These are phyloP conservation scores for Papilio polyxenes DNA, from an alignment of 1,140 invertebrate species.

Conservation along the genomic window DNA sequence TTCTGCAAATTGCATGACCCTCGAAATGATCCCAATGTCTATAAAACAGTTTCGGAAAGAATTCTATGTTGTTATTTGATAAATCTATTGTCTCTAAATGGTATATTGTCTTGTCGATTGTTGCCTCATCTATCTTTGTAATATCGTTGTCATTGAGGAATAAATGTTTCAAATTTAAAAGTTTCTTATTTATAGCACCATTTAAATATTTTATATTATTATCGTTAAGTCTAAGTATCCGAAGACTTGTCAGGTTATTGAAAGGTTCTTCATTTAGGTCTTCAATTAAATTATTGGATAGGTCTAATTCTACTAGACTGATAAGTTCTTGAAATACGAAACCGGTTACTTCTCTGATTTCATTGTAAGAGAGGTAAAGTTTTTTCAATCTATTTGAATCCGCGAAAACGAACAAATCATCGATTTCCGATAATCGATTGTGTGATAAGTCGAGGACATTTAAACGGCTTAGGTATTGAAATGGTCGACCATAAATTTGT, in stretches of 20 bases:
- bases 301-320: conserved; percentile 63
- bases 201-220: conserved; percentile 69
- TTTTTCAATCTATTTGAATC: conserved; percentile 56
- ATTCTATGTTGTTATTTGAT: conserved; percentile 62
- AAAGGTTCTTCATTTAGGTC: conserved; percentile 66
- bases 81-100: conserved; percentile 72
- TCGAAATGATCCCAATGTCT: conserved; percentile 68
- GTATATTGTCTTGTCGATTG: conserved; percentile 60
- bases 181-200: conserved; percentile 65
- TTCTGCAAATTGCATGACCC: conserved; percentile 61
- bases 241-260: conserved; percentile 61
- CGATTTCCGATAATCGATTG: conserved; percentile 59
- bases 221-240: conserved; percentile 59
- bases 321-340: conserved; percentile 60
- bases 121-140: conserved; percentile 59
- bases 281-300: conserved; percentile 63
- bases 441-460: conserved; percentile 59
- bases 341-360: conserved; percentile 54
- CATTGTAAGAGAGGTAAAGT: conserved; percentile 60
- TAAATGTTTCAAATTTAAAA: conserved; percentile 63
- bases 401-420: conserved; percentile 63
- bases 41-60: conserved; percentile 58
- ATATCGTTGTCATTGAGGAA: conserved; percentile 65
- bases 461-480: conserved; percentile 54
- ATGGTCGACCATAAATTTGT: conserved; percentile 52